Base-by-base conservation (phyloP, 2,888 invertebrate species). In the Erynnis tages region DNA sequence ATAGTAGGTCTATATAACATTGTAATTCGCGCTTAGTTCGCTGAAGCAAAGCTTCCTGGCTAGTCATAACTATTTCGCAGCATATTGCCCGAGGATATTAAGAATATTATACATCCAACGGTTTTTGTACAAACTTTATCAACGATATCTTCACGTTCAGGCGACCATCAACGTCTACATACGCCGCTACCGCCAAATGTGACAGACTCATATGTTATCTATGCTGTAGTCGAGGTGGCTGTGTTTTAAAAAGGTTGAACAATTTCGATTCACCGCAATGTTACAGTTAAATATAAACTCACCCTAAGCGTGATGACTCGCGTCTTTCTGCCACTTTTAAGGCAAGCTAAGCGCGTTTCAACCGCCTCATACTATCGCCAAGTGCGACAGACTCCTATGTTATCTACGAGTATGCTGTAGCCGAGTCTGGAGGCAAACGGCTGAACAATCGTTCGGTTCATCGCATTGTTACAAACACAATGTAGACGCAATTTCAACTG, bases 401-500 rank as follows among this genome's bases (percentile, higher is more conserved):
- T n/a, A n/a, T n/a, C n/a, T 37, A 50, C 2, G 30, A 38, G 7
- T 38, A 10, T 37, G 23, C 38, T 38, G 17, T 27, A 37, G n/a
- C 17, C 27, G 34, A 29, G 50, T 13, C 43, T 34, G 35, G 19
- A 41, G 37, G 43, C 34, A 50, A 50, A 50, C 43, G 43, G 21
- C 29, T 44, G 50, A 50, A 50, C 50, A 50, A 50, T 50, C 50
- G 43, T 50, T 50, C 35, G 43, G 50, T 50, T 50, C 50, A 50
- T 50, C 43, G 50, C 50, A 50, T 50, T 50, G 50, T 50, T 50
- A 50, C 44, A 44, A 50, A 44, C 43, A 50, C 50, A 50, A 50
- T 50, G 50, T 50, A 50, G 49, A 34, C 43, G 27, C 35, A 34
- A 50, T 43, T 37, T 27, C 41, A 43, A 50, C 27, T 27, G 27